Evolutionary conservation across 2,888 invertebrate genomes (phyloP), one percentile per base, ranked within the genome.

Genomic region (Andrena camellia): DNA sequence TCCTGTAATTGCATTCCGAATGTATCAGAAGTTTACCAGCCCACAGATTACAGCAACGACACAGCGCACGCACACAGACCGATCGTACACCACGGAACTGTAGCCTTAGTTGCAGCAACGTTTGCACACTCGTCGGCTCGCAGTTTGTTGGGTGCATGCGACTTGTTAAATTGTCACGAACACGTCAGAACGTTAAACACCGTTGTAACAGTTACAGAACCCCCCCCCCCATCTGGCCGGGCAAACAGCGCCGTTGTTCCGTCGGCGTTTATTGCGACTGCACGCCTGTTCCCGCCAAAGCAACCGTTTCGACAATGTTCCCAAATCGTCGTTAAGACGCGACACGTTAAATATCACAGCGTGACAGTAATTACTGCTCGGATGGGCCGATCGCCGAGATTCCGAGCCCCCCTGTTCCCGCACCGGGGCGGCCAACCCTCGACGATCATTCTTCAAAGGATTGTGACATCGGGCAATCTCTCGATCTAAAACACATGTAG

Each of bases 71-170:
- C 57, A 57, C 57, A 57, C 57, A 57, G 13, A 13, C 8, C 68
- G 68, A 68, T 68, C 71, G 59, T 71, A n/a, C 52, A 42, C 50
- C 71, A 91, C 90, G 91, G 90, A 91, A 89, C 92, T 92, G 92
- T 91, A 91, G 91, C 91, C 90, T 90, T 68, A 33, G 54, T 92
- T 92, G 91, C 50, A 92, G 91, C 92, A 92, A 89, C 92, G 91
- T 92, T 92, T 92, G 91, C 91, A 90, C 89, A 92, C 92, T 92
- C 91, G 23, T 54, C 52, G 62, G 33, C 54, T 57, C 26, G 63
- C 57, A 20, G 52, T 57, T 60, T 42, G 59, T 50, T 35, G 57
- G 62, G 48, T 69, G 77, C 54, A 62, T 31, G 62, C 54, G 71
- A 71, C 80, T 70, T 57, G 79, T 73, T 68, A 64, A 73, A 79